Conservation (phyloP, 2,113 vertebrate species). For the Microcebus murinus region DNA sequence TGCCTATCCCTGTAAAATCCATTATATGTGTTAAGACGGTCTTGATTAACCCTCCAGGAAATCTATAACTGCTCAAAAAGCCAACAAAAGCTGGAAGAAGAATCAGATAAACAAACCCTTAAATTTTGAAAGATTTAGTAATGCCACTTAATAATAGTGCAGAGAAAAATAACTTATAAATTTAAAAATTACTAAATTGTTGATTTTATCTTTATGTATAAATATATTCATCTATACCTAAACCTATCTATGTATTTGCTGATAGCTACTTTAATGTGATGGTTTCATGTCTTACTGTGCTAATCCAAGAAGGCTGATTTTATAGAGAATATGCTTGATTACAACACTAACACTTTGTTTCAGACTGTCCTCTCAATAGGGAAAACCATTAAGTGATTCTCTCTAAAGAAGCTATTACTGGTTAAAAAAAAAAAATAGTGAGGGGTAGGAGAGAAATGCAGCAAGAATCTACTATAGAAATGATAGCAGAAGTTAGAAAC, state of each 20-base stretch:
- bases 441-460: slow-evolving; percentile 5
- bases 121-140: not conserved
- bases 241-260: not conserved
- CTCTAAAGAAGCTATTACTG: not conserved
- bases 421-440: not conserved
- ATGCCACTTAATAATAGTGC: not conserved
- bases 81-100: not conserved
- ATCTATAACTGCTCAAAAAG: not conserved
- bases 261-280: slow-evolving; percentile 42
- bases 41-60: not conserved
- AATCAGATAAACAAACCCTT: slow-evolving; percentile 15
- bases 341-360: slow-evolving; percentile 56
- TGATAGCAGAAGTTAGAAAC: not conserved
- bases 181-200: not conserved
- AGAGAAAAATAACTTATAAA: not conserved
- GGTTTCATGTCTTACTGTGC: not conserved
- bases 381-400: slow-evolving; percentile 54
- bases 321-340: slow-evolving; percentile 61
- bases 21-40: not conserved
- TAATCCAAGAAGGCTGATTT: slow-evolving; percentile 48
- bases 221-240: not conserved
- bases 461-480: slow-evolving; percentile 34
- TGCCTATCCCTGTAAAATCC: not conserved
- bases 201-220: slow-evolving; percentile 38
- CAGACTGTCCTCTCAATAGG: slow-evolving; percentile 56